These are phyloP conservation scores for Piaya cayana DNA, from an alignment of 2,113 vertebrate genomes.

Conservation along the genomic window DNA sequence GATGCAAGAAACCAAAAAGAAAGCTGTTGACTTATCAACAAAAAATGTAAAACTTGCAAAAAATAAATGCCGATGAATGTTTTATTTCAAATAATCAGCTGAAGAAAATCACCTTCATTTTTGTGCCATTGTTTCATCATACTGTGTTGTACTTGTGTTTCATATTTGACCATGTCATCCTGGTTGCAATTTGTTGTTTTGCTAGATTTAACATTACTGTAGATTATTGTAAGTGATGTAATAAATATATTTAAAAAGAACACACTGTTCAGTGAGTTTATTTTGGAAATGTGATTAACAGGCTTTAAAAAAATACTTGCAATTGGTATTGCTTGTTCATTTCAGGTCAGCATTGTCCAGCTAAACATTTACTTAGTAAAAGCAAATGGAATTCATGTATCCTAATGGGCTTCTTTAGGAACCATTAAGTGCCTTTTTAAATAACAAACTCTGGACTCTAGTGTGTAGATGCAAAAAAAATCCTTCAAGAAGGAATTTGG, in stretches of 20 bases:
- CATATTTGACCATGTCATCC: conserved; percentile 64
- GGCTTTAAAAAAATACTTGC: not conserved
- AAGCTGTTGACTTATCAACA: conserved; percentile 38
- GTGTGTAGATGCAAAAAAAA: not conserved
- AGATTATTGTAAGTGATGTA: conserved; percentile 65
- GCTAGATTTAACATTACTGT: conserved; percentile 69
- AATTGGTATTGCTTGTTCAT: not conserved
- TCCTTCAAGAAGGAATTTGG: not conserved
- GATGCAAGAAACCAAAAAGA: conserved; percentile 55
- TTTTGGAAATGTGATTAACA: conserved; percentile 63
- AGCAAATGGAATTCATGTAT: not conserved
- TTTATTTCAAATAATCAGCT: conserved; percentile 30
- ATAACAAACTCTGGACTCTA: not conserved
- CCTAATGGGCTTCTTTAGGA: not conserved
- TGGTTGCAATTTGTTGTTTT: conserved; percentile 59
- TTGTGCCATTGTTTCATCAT: conserved; percentile 65
- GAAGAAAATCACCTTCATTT: conserved; percentile 48
- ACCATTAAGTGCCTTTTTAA: not conserved
- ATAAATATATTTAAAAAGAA: conserved; percentile 79
- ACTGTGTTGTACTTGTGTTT: conserved; percentile 69
- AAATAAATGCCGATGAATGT: conserved; percentile 45
- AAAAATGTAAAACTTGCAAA: conserved; percentile 48
- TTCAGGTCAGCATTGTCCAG: not conserved
- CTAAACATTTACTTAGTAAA: not conserved
- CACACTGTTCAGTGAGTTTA: conserved; percentile 69